Base-by-base conservation (phyloP, 2,888 invertebrate genomes). In the Lysandra bellargus region DNA sequence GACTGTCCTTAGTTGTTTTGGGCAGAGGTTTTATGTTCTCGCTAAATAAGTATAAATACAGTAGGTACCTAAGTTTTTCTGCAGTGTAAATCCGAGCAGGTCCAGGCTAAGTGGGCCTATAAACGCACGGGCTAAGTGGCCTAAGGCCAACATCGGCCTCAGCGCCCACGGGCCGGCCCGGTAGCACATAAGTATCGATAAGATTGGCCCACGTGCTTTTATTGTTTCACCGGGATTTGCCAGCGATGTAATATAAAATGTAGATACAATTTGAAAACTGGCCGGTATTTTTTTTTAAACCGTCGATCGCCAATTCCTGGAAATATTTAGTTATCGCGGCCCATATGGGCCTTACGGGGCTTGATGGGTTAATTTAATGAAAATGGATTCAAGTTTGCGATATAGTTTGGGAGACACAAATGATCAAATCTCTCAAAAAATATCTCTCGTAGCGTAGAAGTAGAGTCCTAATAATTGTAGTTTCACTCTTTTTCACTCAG, bases 101-200 rank as follows among this genome's bases (percentile, higher is more conserved):
- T 61, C 4, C 61, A 7, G 61, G n/a, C 61, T 61, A 60, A 60
- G 60, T 60, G 23, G 23, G 7, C 60, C n/a, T 61, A 23, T 69
- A 33, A 14, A 69, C 12, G 33, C 17, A 12, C 30, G 64, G 30
- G 4, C 69, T 30, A 69, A 69, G 17, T 69, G 69, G 33, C 69
- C 69, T 69, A 69, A 33, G 76, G 30, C 49, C 53, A 57, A 78
- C 79, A 82, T 79, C 80, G 80, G 87, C 86, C 85, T 87, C 86
- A 86, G 86, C 84, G 81, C 84, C 92, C 90, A 86, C 87, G 86
- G 90, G 90, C 87, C 84, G 85, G 84, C 83, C 83, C 85, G 86
- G 91, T 92, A 92, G 86, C 89, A 87, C 88, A 91, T 91, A n/a
- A n/a, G n/a, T n/a, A 90, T 92, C 92, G 90, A 92, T 90, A 91